Evolutionary conservation across 2,888 invertebrate genomes (phyloP), one percentile per base, ranked within the genome.

Genomic region (Tinea pellionella): DNA sequence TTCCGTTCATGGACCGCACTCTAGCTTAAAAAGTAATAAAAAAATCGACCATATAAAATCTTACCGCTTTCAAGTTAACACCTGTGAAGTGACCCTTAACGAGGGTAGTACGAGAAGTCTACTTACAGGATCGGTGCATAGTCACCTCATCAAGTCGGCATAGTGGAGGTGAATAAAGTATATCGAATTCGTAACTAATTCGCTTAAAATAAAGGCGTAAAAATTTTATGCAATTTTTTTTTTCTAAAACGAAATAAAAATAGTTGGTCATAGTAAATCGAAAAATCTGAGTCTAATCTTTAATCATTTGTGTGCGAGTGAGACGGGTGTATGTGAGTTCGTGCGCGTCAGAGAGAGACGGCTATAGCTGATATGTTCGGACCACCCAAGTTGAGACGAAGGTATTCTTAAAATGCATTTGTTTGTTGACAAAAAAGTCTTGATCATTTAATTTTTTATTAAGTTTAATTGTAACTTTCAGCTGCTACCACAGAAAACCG

Each of bases 381-480:
- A 57, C 57, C 57, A 57, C 57, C 57, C 57, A 57, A 57, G 57
- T 57, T 9, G 57, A 57, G 32, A 13, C 32, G 9, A 11, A 15
- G 57, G 57, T 57, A 57, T 57, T 57, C 57, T 11, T 57, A 13
- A 24, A 57, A 57, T 57, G 57, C 57, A 57, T n/a, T 55, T 24
- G 1, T 57, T 13, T 2, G 13, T 15, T 30, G 47, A 59, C 9
- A 47, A 24, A 12, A 29, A 2, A n/a, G 30, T 59, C 12, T 59
- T 59, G 59, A 59, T 59, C 16, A 43, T 59, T 41, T 59, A 59
- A 59, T 59, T 59, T n/a, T n/a, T n/a, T n/a, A n/a, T n/a, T n/a
- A n/a, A n/a, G n/a, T n/a, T n/a, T n/a, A n/a, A n/a, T n/a, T n/a
- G n/a, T n/a, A n/a, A n/a, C n/a, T n/a, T n/a, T n/a, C n/a, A n/a